Percentiles rank a stretch among this genome's conserved stretches.
Evolutionary conservation across 1,140 invertebrate genomes (phyloP).

Genomic region (Leptopilina clavipes): DNA sequence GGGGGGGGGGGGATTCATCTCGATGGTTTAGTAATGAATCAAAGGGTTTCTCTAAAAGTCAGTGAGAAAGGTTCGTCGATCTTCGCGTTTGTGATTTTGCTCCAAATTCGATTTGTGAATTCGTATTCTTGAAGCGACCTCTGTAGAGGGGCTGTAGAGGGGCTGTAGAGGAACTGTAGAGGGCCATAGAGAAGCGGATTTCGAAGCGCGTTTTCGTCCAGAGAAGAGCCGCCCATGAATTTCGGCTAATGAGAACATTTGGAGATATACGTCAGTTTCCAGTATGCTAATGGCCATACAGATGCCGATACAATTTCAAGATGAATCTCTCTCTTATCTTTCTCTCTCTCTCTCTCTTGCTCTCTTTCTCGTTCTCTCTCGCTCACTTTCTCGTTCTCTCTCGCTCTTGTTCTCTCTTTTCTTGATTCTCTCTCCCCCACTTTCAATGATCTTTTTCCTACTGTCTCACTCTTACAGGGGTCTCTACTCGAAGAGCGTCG

Average conservation of each 20-base stretch:
- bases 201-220: conserved; percentile 50
- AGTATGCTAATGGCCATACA: conserved; percentile 76
- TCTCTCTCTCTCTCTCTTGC: conserved; percentile 43
- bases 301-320: conserved; percentile 76
- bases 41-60: conserved; percentile 23
- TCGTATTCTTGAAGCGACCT: conserved; percentile 34
- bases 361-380: conserved; percentile 39
- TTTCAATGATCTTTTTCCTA: too few relatives aligned
- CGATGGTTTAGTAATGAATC: conserved; percentile 20
- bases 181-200: conserved; percentile 42
- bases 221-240: conserved; percentile 74
- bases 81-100: conserved; percentile 26
- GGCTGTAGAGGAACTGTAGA: too few relatives aligned
- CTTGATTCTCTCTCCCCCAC: too few relatives aligned
- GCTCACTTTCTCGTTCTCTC: conserved; percentile 44
- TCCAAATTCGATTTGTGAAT: conserved; percentile 7
- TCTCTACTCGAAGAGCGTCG: conserved; percentile 42
- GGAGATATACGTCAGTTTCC: conserved; percentile 76
- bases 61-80: conserved; percentile 34
- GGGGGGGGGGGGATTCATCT: background rate
- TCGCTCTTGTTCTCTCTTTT: conserved; percentile 42
- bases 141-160: conserved; percentile 44
- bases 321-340: conserved; percentile 68
- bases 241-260: conserved; percentile 76
- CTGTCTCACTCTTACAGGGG: too few relatives aligned